Conservation (phyloP, 2,888 invertebrate species). For the Tryphoninae sp. region DNA sequence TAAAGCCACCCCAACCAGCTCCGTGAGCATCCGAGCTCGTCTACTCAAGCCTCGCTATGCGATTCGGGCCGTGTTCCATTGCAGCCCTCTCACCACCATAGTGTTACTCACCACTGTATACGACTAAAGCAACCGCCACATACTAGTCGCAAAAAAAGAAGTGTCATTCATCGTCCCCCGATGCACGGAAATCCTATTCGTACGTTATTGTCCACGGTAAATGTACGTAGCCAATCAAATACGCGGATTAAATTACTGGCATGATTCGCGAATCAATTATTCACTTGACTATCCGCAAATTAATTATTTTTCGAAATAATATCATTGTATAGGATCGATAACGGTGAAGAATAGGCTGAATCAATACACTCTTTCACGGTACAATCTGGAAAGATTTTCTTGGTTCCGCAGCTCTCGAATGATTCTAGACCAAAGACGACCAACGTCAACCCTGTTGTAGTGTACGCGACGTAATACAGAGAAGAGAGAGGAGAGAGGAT, state of each 20-base stretch:
- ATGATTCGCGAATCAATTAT: not conserved
- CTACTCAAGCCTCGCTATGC: slow-evolving; percentile 35
- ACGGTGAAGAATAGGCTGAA: not conserved
- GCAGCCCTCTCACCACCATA: slow-evolving; percentile 16
- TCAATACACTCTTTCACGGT: slow-evolving; percentile 12
- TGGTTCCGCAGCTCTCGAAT: slow-evolving; percentile 26
- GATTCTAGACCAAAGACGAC: not conserved
- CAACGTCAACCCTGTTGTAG: slow-evolving; percentile 18
- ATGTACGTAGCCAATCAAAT: not conserved
- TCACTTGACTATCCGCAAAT: slow-evolving; percentile 8
- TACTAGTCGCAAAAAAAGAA: slow-evolving; percentile 18
- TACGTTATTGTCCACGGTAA: slow-evolving; percentile 8
- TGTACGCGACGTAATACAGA: slow-evolving; percentile 37
- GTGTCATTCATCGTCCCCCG: slow-evolving; percentile 29
- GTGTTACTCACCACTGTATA: slow-evolving; percentile 18
- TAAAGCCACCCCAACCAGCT: slow-evolving; percentile 70
- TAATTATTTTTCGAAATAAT: slow-evolving; percentile 7
- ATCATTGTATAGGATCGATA: slow-evolving; percentile 15
- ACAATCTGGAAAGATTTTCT: slow-evolving; percentile 5
- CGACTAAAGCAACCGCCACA: not conserved
- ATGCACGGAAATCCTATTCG: slow-evolving; percentile 8
- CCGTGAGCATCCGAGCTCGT: slow-evolving; percentile 57
- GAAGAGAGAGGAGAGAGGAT: slow-evolving; percentile 26
- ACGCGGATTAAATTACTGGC: slow-evolving; percentile 7
- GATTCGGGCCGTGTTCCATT: slow-evolving; percentile 33